phyloP scores from a whole-genome alignment of 1,140 invertebrate species.

The Plectrocnemia conspersa region DNA sequence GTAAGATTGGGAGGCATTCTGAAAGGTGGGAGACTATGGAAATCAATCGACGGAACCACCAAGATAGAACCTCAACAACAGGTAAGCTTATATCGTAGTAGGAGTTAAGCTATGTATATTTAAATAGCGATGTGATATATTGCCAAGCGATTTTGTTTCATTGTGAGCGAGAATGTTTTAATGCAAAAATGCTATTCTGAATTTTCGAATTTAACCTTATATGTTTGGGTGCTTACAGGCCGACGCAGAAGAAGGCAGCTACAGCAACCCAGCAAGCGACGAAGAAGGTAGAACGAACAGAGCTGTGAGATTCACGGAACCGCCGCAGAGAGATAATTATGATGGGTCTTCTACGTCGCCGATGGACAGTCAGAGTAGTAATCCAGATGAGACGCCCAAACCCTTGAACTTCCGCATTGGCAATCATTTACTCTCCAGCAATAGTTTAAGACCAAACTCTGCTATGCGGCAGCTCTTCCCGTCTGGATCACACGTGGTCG shows the following conservation, averaged over 20 bases:
- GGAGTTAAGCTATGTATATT: not conserved
- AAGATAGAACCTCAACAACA: slow-evolving; percentile 30
- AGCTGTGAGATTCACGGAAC: slow-evolving; percentile 32
- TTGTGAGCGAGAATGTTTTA: not conserved
- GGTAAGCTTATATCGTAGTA: slow-evolving; percentile 13
- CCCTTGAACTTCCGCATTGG: slow-evolving; percentile 58
- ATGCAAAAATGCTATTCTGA: not conserved
- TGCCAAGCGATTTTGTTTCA: not conserved
- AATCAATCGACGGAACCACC: slow-evolving; percentile 33
- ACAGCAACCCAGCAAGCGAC: slow-evolving; percentile 32
- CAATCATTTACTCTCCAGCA: slow-evolving; percentile 54
- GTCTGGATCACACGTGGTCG: slow-evolving; percentile 52
- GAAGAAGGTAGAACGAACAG: slow-evolving; percentile 27
- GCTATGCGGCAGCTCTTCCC: slow-evolving; percentile 70
- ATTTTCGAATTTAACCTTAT: not conserved
- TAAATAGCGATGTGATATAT: not conserved
- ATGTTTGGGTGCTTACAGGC: slow-evolving; percentile 18
- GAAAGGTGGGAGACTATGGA: slow-evolving; percentile 61
- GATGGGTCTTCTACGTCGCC: not conserved
- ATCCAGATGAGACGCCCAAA: slow-evolving; percentile 37
- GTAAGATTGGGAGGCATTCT: slow-evolving; percentile 57
- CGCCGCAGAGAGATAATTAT: slow-evolving; percentile 8
- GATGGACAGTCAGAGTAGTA: slow-evolving; percentile 4
- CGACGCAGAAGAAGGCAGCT: slow-evolving; percentile 27
- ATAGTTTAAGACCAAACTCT: slow-evolving; percentile 64